Evolutionary conservation across 2,113 vertebrate species (phyloP).

Genomic region (Progne subis): DNA sequence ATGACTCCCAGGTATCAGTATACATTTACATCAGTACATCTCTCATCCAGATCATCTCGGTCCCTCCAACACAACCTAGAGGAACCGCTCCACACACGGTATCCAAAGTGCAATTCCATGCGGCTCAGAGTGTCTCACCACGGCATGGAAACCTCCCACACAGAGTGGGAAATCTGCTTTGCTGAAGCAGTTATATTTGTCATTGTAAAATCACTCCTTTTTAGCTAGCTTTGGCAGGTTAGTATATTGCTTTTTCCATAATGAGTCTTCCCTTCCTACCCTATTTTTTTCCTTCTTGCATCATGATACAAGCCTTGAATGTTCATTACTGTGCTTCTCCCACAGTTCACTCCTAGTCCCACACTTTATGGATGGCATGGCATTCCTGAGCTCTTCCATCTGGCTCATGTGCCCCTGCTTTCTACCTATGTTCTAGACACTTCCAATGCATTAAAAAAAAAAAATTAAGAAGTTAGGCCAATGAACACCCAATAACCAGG

Average conservation of each 20-base stretch:
- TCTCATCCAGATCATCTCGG: neutral
- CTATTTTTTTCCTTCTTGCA: neutral
- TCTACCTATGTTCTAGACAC: neutral
- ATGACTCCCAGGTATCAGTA: neutral
- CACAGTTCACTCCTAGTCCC: neutral
- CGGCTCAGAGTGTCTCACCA: neutral
- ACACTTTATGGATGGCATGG: neutral
- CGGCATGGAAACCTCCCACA: neutral
- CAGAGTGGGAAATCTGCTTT: neutral
- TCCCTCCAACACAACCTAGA: neutral
- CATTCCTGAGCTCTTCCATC: neutral
- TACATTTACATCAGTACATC: neutral
- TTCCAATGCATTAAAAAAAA: neutral
- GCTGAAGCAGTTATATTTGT: neutral
- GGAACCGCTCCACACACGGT: neutral
- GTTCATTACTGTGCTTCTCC: neutral
- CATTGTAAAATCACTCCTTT: neutral
- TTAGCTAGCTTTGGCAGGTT: neutral
- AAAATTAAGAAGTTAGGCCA: neutral
- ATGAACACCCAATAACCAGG: neutral
- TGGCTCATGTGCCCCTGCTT: neutral
- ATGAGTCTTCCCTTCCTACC: neutral
- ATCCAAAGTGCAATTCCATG: neutral
- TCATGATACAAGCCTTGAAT: neutral
- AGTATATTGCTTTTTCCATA: neutral